Percentiles rank a stretch among this genome's conserved stretches.
Conservation (phyloP, 2,888 invertebrate genomes). For the Tribolium freemani region DNA sequence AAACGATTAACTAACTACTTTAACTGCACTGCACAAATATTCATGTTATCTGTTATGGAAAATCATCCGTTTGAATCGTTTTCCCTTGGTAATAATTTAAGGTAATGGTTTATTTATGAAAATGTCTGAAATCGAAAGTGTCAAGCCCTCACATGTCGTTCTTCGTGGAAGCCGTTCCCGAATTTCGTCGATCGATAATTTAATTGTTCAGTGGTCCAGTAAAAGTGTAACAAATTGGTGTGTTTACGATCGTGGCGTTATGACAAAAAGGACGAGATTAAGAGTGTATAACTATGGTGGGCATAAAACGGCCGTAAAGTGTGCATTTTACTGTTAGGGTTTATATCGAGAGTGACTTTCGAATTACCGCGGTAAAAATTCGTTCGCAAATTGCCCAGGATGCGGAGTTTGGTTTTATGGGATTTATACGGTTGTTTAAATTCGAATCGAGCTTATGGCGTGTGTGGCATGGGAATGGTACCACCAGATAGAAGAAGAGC, state of each 20-base stretch:
- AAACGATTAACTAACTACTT: neutral
- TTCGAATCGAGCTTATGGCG: slow-evolving; percentile 27
- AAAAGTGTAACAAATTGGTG: slow-evolving; percentile 40
- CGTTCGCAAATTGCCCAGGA: slow-evolving; percentile 28
- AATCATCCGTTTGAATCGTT: neutral
- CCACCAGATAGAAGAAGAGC: slow-evolving; percentile 19
- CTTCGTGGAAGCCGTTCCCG: neutral
- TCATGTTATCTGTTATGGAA: neutral
- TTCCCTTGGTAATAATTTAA: neutral
- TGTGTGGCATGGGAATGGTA: slow-evolving; percentile 35
- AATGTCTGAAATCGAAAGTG: neutral
- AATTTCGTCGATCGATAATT: slow-evolving; percentile 19
- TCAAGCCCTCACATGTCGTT: slow-evolving; percentile 20
- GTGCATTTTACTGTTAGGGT: slow-evolving; percentile 34
- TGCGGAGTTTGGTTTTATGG: slow-evolving; percentile 29
- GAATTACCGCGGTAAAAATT: slow-evolving; percentile 37
- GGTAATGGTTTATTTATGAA: neutral
- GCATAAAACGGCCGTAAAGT: slow-evolving; percentile 38
- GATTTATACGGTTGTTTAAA: slow-evolving; percentile 38
- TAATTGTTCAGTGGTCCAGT: slow-evolving; percentile 32
- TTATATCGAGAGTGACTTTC: slow-evolving; percentile 39
- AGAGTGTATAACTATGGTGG: slow-evolving; percentile 18
- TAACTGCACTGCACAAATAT: neutral
- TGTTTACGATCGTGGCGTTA: slow-evolving; percentile 33
- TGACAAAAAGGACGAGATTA: slow-evolving; percentile 35